Evolutionary conservation across 2,888 invertebrate species (phyloP).

Genomic region (Sphaeridia pumilis): DNA sequence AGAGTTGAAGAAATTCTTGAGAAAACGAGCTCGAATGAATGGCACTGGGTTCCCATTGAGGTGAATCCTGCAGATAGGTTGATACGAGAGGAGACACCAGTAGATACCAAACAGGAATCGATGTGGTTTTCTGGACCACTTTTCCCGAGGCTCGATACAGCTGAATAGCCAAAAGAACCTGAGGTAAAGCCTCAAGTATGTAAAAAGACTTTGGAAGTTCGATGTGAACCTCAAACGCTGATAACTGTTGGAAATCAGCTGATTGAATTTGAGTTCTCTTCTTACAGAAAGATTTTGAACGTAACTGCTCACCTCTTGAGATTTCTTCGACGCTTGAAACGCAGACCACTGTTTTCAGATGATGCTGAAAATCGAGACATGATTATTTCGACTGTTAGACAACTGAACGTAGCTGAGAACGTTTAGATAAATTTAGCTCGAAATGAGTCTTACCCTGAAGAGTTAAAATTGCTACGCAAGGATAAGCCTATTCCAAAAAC

Average conservation of each 20-base stretch:
- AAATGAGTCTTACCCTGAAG: neutral
- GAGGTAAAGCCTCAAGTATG: neutral
- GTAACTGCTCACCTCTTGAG: neutral
- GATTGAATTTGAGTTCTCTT: neutral
- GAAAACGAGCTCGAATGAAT: slow-evolving; percentile 6
- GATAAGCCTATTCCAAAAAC: neutral
- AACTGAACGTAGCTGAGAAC: neutral
- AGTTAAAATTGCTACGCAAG: neutral
- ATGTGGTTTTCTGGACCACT: slow-evolving; percentile 31
- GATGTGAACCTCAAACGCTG: no score
- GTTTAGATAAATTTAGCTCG: neutral
- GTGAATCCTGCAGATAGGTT: slow-evolving; percentile 30
- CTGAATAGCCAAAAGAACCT: neutral
- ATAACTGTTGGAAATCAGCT: no score
- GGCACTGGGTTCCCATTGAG: slow-evolving; percentile 27
- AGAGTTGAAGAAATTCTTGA: slow-evolving; percentile 22
- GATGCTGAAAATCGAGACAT: neutral
- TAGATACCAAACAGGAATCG: slow-evolving; percentile 2
- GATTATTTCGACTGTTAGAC: neutral
- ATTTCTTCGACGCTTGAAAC: neutral
- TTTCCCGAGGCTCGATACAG: slow-evolving; percentile 14
- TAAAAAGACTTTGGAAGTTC: no score
- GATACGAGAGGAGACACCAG: slow-evolving; percentile 13
- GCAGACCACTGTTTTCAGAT: no score
- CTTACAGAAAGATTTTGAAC: neutral